phyloP scores from a whole-genome alignment of 1,140 invertebrate species.

The Battus philenor region DNA sequence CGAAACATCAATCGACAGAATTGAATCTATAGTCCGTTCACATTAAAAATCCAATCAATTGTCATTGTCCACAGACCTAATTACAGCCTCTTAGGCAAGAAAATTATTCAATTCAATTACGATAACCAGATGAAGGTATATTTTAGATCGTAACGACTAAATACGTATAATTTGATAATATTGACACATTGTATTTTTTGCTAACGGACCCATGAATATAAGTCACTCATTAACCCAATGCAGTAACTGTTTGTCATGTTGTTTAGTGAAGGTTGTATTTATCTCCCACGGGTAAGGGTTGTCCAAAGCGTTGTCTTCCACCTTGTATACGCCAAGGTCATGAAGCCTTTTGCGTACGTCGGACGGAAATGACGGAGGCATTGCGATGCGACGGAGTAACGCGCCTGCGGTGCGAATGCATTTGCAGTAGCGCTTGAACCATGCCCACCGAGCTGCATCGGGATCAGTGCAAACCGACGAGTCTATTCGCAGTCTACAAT shows the following conservation, averaged over 20 bases:
- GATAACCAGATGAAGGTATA: too few relatives aligned
- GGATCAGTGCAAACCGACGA: conserved; percentile 53
- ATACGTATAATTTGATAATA: too few relatives aligned
- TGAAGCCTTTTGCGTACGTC: conserved; percentile 86
- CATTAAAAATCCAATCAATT: too few relatives aligned
- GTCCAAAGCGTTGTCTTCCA: conserved; percentile 85
- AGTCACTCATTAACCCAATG: conserved; percentile 92
- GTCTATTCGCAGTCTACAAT: conserved; percentile 92
- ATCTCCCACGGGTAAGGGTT: conserved; percentile 84
- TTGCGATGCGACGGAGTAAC: conserved; percentile 83
- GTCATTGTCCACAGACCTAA: too few relatives aligned
- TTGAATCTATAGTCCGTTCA: too few relatives aligned
- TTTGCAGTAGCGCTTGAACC: conserved; percentile 95
- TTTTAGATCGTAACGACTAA: too few relatives aligned
- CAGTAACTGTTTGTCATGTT: conserved; percentile 95
- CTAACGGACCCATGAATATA: too few relatives aligned
- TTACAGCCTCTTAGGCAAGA: too few relatives aligned
- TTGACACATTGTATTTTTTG: too few relatives aligned
- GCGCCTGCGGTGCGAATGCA: conserved; percentile 91
- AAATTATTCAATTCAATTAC: too few relatives aligned
- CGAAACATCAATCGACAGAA: too few relatives aligned
- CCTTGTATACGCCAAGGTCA: conserved; percentile 75
- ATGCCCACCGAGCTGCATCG: conserved; percentile 93
- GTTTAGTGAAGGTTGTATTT: conserved; percentile 89
- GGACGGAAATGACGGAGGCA: conserved; percentile 87